Evolutionary conservation across 2,113 vertebrate genomes (phyloP).

Genomic region (Athene noctua): DNA sequence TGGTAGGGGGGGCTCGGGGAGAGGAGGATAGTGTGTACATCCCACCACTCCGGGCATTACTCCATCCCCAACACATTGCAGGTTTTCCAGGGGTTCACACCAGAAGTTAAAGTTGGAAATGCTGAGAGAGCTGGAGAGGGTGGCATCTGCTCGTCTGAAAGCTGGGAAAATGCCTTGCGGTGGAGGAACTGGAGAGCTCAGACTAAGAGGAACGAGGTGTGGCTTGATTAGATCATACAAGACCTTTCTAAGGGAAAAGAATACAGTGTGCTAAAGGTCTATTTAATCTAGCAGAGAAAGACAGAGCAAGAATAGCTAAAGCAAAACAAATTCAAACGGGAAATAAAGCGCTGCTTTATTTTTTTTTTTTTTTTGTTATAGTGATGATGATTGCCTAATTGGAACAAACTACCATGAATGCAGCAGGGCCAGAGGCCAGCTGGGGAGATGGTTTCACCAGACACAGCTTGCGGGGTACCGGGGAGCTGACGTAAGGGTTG

Average conservation of each 20-base stretch:
- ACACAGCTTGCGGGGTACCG: no score
- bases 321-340: not conserved
- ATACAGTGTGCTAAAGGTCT: not conserved
- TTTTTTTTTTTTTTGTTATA: not conserved
- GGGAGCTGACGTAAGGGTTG: rapidly evolving
- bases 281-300: not conserved
- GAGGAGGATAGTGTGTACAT: rapidly evolving
- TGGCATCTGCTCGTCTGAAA: not conserved
- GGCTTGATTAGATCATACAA: not conserved
- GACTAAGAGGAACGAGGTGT: not conserved
- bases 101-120: not conserved
- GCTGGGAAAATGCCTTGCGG: not conserved
- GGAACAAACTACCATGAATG: rapidly evolving
- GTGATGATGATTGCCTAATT: not conserved
- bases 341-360: not conserved
- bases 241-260: not conserved
- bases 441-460: not conserved
- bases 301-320: not conserved
- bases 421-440: rapidly evolving
- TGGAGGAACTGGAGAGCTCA: not conserved
- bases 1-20: rapidly evolving
- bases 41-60: rapidly evolving
- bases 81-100: not conserved
- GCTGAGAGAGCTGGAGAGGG: no score
- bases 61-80: rapidly evolving